Evolutionary conservation across 1,140 invertebrate genomes (phyloP), one percentile per base, ranked within the genome.

Genomic region (Anthonomus grandis): DNA sequence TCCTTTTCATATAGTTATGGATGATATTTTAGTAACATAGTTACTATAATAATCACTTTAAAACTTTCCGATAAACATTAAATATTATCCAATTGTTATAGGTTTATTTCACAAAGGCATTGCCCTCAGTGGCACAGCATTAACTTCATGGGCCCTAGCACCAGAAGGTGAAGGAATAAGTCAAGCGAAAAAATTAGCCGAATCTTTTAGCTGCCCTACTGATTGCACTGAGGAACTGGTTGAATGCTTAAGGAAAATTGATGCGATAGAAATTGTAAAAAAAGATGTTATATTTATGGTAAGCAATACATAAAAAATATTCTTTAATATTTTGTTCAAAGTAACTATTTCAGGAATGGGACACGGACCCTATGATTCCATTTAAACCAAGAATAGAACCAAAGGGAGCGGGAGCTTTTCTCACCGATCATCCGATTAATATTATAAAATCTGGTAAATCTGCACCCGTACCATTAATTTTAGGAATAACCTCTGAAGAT

Each of bases 131-230:
- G 91, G 91, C 2, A 90, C 86, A 1, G 84, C 86, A 2, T 71
- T 90, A 6, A 86, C 85, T 65, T 80, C 86, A 0, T 94, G 91
- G 90, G 83, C 86, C 0, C 77, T 89, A 44, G 80, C 85, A 0
- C 75, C 78, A 6, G 72, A 84, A 19, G 82, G 81, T 9, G 75
- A 84, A 52, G 81, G 85, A 0, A 72, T 78, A 6, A 67, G 75
- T 8, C 83, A 86, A 58, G 83, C 87, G 0, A 72, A 77, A 37
- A 79, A 80, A 48, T 65, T 91, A 17, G 87, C 81, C 0, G 64
- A 81, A 60, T 66, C 79, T 46, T 57, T 89, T 1, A 69, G 75
- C 10, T 90, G 87, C 63, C 75, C 79, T 0, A 77, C 72, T 4
- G 63, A 72, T 0, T 66, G 73, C 4, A 81, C 81, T 18, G 58